Base-by-base conservation (phyloP, 2,113 vertebrate genomes). In the Taxidea taxus region DNA sequence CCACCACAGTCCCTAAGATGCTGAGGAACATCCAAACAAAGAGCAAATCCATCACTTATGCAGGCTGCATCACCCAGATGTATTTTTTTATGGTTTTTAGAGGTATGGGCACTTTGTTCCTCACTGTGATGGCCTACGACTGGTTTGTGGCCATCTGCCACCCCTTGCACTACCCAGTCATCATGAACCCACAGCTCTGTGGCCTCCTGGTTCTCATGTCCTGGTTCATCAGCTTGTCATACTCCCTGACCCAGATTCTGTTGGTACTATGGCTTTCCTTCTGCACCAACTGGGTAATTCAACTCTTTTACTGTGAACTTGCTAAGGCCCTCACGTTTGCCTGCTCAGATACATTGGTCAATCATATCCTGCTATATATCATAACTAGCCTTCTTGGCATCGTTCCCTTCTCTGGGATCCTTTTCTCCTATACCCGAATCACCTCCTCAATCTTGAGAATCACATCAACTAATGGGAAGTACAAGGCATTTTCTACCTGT, bases 401-500 rank as follows among this genome's bases (percentile, higher is more conserved):
- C 72, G n/a, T 95, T 34, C 95, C 96, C 8, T 95, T 97, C 34
- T 86, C 88, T 37, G 95, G 95, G 2, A 97, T 97, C 34, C 80
- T 98, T 75, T 91, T 37, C 60, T 98, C 51, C 10, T 98, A 98
- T 31, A 25, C 15, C 12, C 39, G 1, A 34, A 95, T 97, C 47
- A 47, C 86, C 51, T 97, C 90, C 25, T 97, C 95, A 18, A 90
- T 97, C 47, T 27, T 97, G 60, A 97, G 42, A 85, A 90, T 96
- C 8, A 68, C 90, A 78, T 97, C 95, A n/a, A n/a, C n/a, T n/a
- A n/a, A n/a, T n/a, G n/a, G 94, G 25, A 97, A 91, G 80, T 83
- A 80, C 27, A 97, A 97, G 44, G 95, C 96, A 11, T 97, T 96
- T 90, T 97, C 97, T n/a, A 98, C 95, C 16, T 98, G 97, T 77